phyloP scores from a whole-genome alignment of 2,113 vertebrate species.

The Callionymus lyra region DNA sequence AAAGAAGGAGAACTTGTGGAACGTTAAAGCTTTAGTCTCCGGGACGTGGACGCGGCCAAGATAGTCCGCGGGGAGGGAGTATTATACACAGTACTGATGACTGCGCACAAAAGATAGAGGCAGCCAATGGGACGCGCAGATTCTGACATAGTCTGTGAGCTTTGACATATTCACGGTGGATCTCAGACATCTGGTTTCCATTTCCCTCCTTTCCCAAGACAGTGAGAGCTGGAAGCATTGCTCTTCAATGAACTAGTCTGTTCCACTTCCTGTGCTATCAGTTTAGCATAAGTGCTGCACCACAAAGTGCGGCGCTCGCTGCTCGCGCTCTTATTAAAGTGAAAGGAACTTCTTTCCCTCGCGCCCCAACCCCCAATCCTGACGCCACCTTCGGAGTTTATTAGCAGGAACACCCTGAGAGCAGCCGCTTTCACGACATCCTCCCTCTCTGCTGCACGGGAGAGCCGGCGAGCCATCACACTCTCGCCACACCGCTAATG shows the following conservation, averaged over 20 bases:
- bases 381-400: conserved; percentile 38
- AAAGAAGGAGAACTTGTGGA: conserved; percentile 33
- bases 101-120: conserved; percentile 48
- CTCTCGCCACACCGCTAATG: conserved; percentile 65
- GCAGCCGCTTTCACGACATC: conserved; percentile 53
- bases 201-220: conserved; percentile 58
- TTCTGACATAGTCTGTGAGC: conserved; percentile 59
- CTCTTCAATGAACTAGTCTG: conserved; percentile 61
- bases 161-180: conserved; percentile 66
- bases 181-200: conserved; percentile 65
- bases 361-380: conserved; percentile 12
- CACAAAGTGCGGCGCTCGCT: conserved; percentile 21
- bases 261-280: conserved; percentile 60
- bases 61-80: conserved; percentile 39
- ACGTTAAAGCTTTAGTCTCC: conserved; percentile 30
- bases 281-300: conserved; percentile 41
- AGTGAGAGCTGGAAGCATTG: conserved; percentile 48
- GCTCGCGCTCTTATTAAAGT: conserved; percentile 24
- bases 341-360: conserved; percentile 6
- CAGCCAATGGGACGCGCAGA: conserved; percentile 48
- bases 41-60: conserved; percentile 29
- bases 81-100: conserved; percentile 52
- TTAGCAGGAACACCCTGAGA: conserved; percentile 40
- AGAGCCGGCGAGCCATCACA: conserved; percentile 32
- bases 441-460: conserved; percentile 22